Evolutionary conservation across 53 echinoderm and acorn worm genomes (phyloP), one percentile per base, ranked within the genome.

Genomic region (Paracentrotus lividus): DNA sequence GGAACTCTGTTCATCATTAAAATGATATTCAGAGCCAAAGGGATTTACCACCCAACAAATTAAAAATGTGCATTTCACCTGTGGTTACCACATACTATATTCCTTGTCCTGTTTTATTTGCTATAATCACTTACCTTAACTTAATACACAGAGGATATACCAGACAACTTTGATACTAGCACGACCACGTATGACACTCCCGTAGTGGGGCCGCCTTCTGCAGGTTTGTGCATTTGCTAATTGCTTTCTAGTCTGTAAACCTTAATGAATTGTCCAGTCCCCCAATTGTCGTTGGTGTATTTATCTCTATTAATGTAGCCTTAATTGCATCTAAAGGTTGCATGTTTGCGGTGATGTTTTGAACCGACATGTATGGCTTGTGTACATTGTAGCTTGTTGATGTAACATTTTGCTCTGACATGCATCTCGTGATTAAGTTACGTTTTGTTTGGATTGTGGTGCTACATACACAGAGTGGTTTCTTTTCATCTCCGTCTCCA

Each of bases 161-260:
- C 94, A 4, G 88, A 88, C 87, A 53, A 78, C 92, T 92, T 18
- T 92, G 92, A 92, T 59, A 55, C 92, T 92, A 92, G 92, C 54
- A 92, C 92, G 56, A 59, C 53, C 33, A 53, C 44, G 10, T 92
- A 92, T 92, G 92, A 92, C 58, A 77, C 92, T 8, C 92, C 92
- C 51, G 92, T 92, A 92, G 92, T 92, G 24, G 92, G 58, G 26
- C 92, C 92, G 42, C 92, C 92, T 7, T 78, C 81, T 15, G 34
- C 77, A 92, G 92, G 92, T 92, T 92, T 77, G 92, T 92, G 86
- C 86, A 85, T 85, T 85, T 51, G 85, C 85, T 86, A 86, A 86
- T 86, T 86, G 86, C 86, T 86, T 56, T 86, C 20, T 86, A 86
- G 86, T 36, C 86, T 24, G 47, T 81, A 55, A 56, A 45, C 86